These are phyloP conservation scores for Lordiphosa fenestrarum DNA, from an alignment of 2,888 invertebrate genomes.

Conservation along the genomic window DNA sequence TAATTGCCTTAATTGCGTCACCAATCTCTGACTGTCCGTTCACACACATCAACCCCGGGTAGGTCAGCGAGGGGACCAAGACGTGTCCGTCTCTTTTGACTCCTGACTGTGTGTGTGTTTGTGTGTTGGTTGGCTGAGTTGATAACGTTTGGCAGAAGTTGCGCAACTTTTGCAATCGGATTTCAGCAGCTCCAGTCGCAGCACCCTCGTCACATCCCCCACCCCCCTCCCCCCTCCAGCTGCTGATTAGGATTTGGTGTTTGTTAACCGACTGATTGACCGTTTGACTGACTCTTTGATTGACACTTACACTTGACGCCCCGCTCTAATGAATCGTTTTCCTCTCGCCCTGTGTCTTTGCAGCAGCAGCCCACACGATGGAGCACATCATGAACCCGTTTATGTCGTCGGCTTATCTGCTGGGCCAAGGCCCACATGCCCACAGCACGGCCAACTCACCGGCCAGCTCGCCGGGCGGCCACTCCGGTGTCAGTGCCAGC, in stretches of 20 bases:
- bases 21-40: conserved; percentile 8
- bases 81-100: conserved; percentile 7
- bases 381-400: conserved; percentile 79
- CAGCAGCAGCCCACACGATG: conserved; percentile 57
- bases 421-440: conserved; percentile 68
- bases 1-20: conserved; percentile 26
- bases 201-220: conserved; percentile 6
- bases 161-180: conserved; percentile 39
- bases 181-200: conserved; percentile 5
- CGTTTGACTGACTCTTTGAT: conserved; percentile 39
- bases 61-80: too few relatives aligned
- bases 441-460: conserved; percentile 56
- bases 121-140: conserved; percentile 1
- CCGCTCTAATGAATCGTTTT: conserved; percentile 14
- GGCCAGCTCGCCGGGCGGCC: conserved; percentile 66
- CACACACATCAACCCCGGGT: neutral
- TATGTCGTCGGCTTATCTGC: conserved; percentile 79
- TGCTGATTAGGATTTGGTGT: conserved; percentile 52
- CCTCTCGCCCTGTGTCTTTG: conserved; percentile 17
- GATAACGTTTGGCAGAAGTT: conserved; percentile 27
- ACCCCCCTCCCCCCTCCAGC: neutral
- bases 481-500: conserved; percentile 10
- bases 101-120: conserved; percentile 1
- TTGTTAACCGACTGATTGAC: conserved; percentile 26
- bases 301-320: conserved; percentile 27